Percentiles rank a stretch among this genome's conserved stretches.
Conservation (phyloP, 2,113 vertebrate genomes). For the Baryphthengus martii region DNA sequence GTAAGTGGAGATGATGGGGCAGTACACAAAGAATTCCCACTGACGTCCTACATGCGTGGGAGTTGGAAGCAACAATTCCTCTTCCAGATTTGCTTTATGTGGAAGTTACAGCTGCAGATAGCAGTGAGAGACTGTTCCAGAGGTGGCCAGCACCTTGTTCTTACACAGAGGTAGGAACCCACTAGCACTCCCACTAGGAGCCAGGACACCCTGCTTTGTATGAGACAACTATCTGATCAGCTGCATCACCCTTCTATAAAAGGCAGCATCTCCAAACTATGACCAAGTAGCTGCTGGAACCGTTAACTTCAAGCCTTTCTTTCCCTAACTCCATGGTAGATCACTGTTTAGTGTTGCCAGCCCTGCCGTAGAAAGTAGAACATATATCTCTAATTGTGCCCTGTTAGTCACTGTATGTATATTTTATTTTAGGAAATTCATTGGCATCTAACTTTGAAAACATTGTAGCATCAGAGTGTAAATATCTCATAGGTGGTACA, state of each 20-base stretch:
- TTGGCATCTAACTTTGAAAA: background rate
- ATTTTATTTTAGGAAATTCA: background rate
- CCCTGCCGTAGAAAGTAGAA: background rate
- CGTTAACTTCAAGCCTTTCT: background rate
- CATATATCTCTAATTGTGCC: background rate
- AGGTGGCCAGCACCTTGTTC: background rate
- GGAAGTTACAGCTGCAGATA: background rate
- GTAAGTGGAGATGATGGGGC: background rate
- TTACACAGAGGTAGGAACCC: background rate
- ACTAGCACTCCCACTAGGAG: background rate
- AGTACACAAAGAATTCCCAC: background rate
- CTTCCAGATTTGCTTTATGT: background rate
- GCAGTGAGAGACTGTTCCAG: background rate
- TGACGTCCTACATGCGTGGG: background rate
- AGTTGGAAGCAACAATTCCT: accelerated
- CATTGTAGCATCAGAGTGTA: background rate
- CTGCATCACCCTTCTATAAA: background rate
- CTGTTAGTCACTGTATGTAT: background rate
- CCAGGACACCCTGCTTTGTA: background rate
- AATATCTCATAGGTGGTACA: background rate
- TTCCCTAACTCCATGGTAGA: background rate
- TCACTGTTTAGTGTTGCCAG: background rate
- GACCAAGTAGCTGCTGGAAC: accelerated
- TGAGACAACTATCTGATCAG: background rate
- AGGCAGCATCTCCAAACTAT: background rate